Evolutionary conservation across 53 echinoderm and acorn worm genomes (phyloP), one percentile per base, ranked within the genome.

Genomic region (Astropecten irregularis): DNA sequence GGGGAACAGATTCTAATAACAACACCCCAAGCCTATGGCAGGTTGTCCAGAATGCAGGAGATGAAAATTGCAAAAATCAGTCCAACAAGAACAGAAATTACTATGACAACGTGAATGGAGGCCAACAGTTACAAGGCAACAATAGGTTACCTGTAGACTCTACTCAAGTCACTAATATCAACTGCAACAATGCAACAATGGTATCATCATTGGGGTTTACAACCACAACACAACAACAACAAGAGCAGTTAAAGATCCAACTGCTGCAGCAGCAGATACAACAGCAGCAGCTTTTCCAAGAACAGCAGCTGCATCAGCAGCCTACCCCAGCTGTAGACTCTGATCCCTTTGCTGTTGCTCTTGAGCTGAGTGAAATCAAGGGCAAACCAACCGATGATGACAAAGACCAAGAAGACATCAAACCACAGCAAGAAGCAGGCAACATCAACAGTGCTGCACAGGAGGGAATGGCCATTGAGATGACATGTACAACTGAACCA

Each of bases 331-430:
- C n/a, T n/a, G n/a, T n/a, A n/a, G 79, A 60, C 4, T n/a, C 79
- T 21, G 79, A 79, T 62, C 79, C 79, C 23, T 79, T 79, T 26
- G 49, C 79, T 13, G 62, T 61, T 6, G 79, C 79, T 19, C 60
- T 79, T 61, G 79, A 79, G 62, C 79, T 79, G 79, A 79, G 79
- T n/a, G 79, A 62, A 19, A 79, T 79, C 44, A 79, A 79, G 26
- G 46, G 18, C 35, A 60, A 42, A 2, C 28, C 25, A 30, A 56
- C 46, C 6, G 21, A 61, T 2, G 27, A 9, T 9, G 79, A 79
- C 42, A 79, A 60, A 11, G 28, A 35, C 38, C 74, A 38, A 23
- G 15, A 18, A 34, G 61, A 26, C 4, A 47, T 61, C 49, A 62
- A 79, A 3, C 30, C 44, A 16, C 79, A 62, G 27, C 79, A 29